Base-by-base conservation (phyloP, 1,140 invertebrate genomes). In the Drosophila athabasca region DNA sequence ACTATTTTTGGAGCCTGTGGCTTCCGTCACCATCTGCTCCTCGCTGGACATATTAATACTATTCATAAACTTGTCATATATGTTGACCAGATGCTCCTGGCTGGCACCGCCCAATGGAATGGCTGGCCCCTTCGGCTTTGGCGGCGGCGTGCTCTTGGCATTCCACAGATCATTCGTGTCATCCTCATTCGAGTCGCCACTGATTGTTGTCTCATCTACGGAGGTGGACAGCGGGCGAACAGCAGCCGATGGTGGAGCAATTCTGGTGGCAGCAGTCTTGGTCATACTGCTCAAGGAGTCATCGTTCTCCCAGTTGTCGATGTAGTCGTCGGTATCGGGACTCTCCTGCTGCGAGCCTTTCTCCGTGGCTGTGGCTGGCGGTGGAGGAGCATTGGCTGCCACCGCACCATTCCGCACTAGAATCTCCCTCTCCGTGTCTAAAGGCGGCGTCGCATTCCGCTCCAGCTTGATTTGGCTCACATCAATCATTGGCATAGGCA, bases 221-320 rank as follows among this genome's bases (percentile, higher is more conserved):
- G 11, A 1, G 35, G 35, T 4, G 35, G 35, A 13, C 35, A 39
- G 35, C 35, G 35, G 35, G 11, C 35, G 35, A 4, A 39, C 11
- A 39, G 35, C 35, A 13, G 35, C 35, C 35, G 8, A 11, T 15
- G 31, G 0, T 3, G 43, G 61, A 2, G 68, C 31, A 8, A 52
- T 50, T 6, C 31, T 49, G 6, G 17, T 26, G 22, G 54, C 44
- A 6, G 49, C 39, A 13, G 65, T 68, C 44, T 80, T 73, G 5
- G 88, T 79, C 15, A 82, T 82, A 26, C 53, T 82, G 43, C 64
- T 61, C 53, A 74, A 57, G 0, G 79, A 89, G 29, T 91, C 90
- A 44, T 91, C 90, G 45, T 91, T 90, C 51, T 91, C 90, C 90
- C 90, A 91, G 73, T 90, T 91, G 49, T 90, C 90, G 8, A 90